Percentiles rank a stretch among this genome's conserved stretches.
Evolutionary conservation across 2,888 invertebrate species (phyloP).

Genomic region (Acheta domesticus): DNA sequence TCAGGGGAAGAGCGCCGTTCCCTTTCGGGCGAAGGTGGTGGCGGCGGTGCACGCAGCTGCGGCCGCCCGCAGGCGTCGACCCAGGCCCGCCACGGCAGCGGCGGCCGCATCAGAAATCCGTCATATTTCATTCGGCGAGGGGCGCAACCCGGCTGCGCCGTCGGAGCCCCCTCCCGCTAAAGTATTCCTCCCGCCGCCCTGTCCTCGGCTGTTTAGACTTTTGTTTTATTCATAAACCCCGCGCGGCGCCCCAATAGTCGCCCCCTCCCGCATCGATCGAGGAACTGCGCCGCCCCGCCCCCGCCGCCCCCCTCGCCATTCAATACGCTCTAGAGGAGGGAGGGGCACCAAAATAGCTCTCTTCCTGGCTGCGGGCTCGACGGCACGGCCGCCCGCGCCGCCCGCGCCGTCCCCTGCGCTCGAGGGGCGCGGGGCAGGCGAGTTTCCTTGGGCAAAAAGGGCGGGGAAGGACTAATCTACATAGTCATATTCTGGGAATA

Average conservation of each 20-base stretch:
- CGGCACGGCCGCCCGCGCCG: background rate
- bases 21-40: no score
- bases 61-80: no score
- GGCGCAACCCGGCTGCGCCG: background rate
- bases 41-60: no score
- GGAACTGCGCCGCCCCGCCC: constrained; percentile 22
- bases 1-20: no score
- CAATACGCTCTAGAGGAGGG: constrained; percentile 26
- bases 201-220: constrained; percentile 48
- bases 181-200: constrained; percentile 44
- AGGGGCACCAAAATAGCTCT: constrained; percentile 4
- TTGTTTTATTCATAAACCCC: constrained; percentile 53
- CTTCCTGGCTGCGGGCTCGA: background rate
- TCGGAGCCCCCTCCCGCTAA: constrained; percentile 27
- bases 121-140: no score
- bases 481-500: constrained; percentile 18
- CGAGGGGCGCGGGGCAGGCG: background rate
- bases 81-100: no score
- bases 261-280: constrained; percentile 21
- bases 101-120: no score
- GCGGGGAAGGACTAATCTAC: constrained; percentile 10
- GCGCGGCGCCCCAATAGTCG: constrained; percentile 36
- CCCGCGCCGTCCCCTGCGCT: background rate
- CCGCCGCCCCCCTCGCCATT: constrained; percentile 25
- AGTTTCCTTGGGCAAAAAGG: background rate